phyloP scores from a whole-genome alignment of 2,888 invertebrate species.

The Lasius fuliginosus region DNA sequence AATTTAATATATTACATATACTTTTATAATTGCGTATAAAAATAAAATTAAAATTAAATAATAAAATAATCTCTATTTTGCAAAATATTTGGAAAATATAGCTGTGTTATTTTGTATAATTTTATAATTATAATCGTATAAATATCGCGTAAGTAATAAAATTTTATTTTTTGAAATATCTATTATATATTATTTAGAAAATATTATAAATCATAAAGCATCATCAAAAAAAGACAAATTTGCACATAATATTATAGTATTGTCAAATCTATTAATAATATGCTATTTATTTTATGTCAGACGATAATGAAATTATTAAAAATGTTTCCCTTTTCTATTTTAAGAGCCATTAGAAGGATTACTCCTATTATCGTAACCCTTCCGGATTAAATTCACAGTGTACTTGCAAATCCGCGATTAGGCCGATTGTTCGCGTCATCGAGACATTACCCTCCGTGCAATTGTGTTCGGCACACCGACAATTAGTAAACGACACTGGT shows the following conservation, averaged over 20 bases:
- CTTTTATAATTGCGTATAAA: not conserved
- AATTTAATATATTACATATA: not conserved
- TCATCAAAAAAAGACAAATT: not conserved
- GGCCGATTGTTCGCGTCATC: conserved; percentile 1
- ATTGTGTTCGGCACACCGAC: conserved; percentile 52
- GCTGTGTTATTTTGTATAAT: not conserved
- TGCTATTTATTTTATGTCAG: not conserved
- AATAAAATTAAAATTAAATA: not conserved
- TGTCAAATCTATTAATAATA: not conserved
- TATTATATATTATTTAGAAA: not conserved
- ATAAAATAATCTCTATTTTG: not conserved
- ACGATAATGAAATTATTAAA: not conserved
- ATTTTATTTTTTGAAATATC: not conserved
- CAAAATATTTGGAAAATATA: not conserved
- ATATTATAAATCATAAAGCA: not conserved
- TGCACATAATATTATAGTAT: not conserved
- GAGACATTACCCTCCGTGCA: conserved; percentile 56
- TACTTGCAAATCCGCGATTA: conserved; percentile 9
- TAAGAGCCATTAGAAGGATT: not conserved
- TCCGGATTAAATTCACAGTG: not conserved
- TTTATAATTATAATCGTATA: not conserved
- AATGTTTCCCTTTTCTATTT: not conserved
- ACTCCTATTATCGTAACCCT: not conserved
- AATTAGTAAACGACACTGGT: conserved; percentile 58
- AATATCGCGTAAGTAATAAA: not conserved